Base-by-base conservation (phyloP, 1,140 invertebrate species). In the Mizuhopecten yessoensis region DNA sequence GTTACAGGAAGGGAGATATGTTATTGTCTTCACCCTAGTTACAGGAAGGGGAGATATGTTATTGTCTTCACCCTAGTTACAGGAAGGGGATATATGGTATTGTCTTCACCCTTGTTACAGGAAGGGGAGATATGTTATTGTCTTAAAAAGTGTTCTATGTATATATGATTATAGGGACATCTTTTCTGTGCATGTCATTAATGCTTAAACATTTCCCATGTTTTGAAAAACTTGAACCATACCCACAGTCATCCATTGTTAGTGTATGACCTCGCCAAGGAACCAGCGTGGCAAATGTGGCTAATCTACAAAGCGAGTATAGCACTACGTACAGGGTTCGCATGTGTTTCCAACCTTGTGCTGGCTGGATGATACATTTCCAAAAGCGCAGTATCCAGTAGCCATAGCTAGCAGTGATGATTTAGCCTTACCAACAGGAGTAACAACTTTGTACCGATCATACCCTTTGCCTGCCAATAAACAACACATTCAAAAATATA, bases 381-480 rank as follows among this genome's bases (percentile, higher is more conserved):
- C 57, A 75, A 17, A 75, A 75, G 57, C 57, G n/a, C 57, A 75
- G 57, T 75, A 75, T 75, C 57, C 57, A 29, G 57, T 75, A 75
- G 57, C 57, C 57, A 75, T 75, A 75, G 57, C 57, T 75, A 75
- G 23, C 57, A 75, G 57, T 75, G 57, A 75, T n/a, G 57, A 75
- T 29, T 75, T 75, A 75, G 57, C 57, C 57, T 75, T 75, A 75
- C 57, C 57, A 9, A 75, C 23, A 29, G 23, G 57, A n/a, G 57
- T 75, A n/a, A 75, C 57, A 75, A n/a, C n/a, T 75, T 75, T 75
- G 57, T 75, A 75, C 2, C 23, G 57, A 75, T 75, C 57, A 75
- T 75, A 75, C 23, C 57, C 57, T 75, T 75, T 75, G 57, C 57
- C 57, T 75, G 57, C 57, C 57, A 75, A 75, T 75, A 75, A 75